A percentile compares a stretch with the other conserved stretches of the same genome.
phyloP scores from a whole-genome alignment of 2,888 invertebrate genomes.

The Leucoma salicis region DNA sequence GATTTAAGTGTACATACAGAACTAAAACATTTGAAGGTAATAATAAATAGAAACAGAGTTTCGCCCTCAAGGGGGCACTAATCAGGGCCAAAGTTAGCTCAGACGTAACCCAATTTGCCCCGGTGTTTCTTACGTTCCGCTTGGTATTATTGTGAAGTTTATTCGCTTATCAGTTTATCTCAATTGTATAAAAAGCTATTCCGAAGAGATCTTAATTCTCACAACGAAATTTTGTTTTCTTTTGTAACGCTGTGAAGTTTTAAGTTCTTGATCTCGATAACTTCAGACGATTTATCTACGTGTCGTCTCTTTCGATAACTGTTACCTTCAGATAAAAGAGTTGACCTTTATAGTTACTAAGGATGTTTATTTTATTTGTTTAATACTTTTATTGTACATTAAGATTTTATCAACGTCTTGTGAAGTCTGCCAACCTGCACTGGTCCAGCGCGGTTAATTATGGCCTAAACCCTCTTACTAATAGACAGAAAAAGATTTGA shows the following conservation, averaged over 20 bases:
- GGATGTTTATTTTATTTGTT: no score
- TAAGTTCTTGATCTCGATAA: neutral
- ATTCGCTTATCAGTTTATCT: conserved; percentile 7
- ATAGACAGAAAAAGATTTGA: no score
- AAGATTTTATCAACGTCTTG: no score
- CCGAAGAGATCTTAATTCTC: conserved; percentile 1
- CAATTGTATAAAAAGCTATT: conserved; percentile 1
- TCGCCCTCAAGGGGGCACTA: conserved; percentile 17
- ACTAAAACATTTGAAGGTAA: conserved; percentile 14
- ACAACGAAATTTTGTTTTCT: conserved; percentile 1
- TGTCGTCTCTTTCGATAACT: no score
- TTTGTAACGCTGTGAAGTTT: neutral
- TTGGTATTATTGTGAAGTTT: conserved; percentile 6
- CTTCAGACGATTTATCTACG: neutral
- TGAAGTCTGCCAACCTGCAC: no score
- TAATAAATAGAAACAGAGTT: conserved; percentile 27
- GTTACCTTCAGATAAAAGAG: no score
- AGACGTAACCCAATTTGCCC: conserved; percentile 18
- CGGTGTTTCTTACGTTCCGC: conserved; percentile 6
- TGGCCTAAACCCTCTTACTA: no score
- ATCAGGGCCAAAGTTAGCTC: conserved; percentile 19
- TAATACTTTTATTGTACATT: no score
- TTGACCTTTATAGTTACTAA: no score
- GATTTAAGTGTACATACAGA: neutral
- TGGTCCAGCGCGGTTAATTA: no score